Percentiles rank a stretch among this genome's conserved stretches.
Conservation (phyloP, 2,113 vertebrate genomes). For the Cinclus mexicanus region DNA sequence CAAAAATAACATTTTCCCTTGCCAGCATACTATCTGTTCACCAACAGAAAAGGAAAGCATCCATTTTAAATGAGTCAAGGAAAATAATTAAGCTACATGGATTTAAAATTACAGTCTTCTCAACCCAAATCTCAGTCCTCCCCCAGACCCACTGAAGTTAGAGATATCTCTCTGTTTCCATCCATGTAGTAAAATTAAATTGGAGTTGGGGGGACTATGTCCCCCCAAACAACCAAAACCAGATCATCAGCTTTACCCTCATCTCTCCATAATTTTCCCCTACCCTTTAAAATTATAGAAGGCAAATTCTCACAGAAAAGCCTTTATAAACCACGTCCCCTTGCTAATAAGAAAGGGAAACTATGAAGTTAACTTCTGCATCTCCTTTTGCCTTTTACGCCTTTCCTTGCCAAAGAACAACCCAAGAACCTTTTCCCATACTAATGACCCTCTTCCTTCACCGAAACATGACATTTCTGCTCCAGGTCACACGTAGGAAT, state of each 20-base stretch:
- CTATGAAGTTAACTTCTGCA: neutral
- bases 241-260: neutral
- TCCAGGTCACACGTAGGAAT: neutral
- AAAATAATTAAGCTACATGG: constrained; percentile 1
- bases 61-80: constrained; percentile 6
- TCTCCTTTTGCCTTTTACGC: neutral
- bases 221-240: neutral
- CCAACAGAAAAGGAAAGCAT: constrained; percentile 7
- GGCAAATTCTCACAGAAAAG: neutral
- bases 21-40: neutral
- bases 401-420: neutral
- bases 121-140: neutral
- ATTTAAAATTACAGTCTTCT: neutral
- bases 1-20: neutral
- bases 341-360: neutral
- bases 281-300: neutral
- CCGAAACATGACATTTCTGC: neutral
- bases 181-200: neutral
- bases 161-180: neutral
- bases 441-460: neutral
- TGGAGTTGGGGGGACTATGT: rapidly evolving
- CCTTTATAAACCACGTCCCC: neutral
- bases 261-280: neutral
- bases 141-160: neutral
- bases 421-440: neutral